Evolutionary conservation across 2,113 vertebrate species (phyloP), one percentile per base, ranked within the genome.

Genomic region (Strigops habroptila): DNA sequence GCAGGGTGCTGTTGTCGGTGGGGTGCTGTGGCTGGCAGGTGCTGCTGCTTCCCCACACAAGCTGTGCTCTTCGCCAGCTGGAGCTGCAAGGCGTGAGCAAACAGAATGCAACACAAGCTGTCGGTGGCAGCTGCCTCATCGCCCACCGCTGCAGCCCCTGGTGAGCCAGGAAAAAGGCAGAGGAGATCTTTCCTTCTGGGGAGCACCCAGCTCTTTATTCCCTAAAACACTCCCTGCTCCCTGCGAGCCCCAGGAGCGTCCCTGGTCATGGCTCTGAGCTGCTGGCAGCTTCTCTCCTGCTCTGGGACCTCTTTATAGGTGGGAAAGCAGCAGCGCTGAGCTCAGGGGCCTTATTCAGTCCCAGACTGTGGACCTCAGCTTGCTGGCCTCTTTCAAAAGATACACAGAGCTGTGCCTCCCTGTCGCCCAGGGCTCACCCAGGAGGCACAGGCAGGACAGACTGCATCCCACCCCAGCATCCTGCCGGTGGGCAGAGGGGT

Each of bases 31-130:
- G 7, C 39, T 55, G 4, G 1, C 13, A 14, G 63, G 16, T 52
- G 73, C 73, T 69, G 59, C 67, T 18, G 77, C 41, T 59, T 55
- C 48, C 64, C 73, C 75, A n/a, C 65, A 67, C 21, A 11, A 17
- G 12, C 67, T 35, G 33, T 11, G 65, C 59, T 86, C 65, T 5
- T 21, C 5, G 7, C 57, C 92, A 94, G 71, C 59, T 23, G 12
- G 39, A 44, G 82, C 83, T 0, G 14, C 7, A 8, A 25, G 55
- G 67, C 4, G 84, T 24, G 33, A 81, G 63, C 74, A 69, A 88
- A 70, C 93, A 75, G 22, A 52, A 7, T 2, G 4, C 88, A 94
- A 76, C 93, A 94, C 84, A 88, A 84, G 84, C 93, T 94, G 93
- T 53, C 2, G 4, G 62, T 27, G 2, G 74, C 84, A 81, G 74